Evolutionary conservation across 2,113 vertebrate species (phyloP), one percentile per base, ranked within the genome.

Genomic region (Triplophysa rosa): DNA sequence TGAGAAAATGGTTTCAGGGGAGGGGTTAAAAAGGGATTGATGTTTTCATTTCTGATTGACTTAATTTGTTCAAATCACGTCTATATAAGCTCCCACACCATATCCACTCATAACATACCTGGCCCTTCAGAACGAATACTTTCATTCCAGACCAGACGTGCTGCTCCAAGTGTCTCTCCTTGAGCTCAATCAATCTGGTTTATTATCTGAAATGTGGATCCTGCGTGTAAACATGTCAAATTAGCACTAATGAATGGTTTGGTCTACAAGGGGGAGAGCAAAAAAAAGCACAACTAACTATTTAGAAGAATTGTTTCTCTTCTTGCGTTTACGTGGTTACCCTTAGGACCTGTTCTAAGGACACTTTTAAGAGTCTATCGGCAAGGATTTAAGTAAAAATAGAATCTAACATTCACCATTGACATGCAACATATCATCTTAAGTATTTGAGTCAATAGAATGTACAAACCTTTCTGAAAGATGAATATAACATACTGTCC

Each of bases 221-320:
- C 67, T 52, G 67, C 70, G 33, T 71, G 64, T 85, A 81, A 85
- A 85, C 81, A 85, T 75, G 81, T 85, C 84, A 81, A 83, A 80
- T 85, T 80, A 75, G 78, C 54, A 29, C 63, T 83, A 85, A 83
- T 83, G 63, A 83, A 78, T 83, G 68, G 64, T 67, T 77, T 21
- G 63, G 56, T 58, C 45, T 21, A 33, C 64, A 82, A 16, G 40
- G 29, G 37, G 62, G 54, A 40, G n/a, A 78, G 84, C 78, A 74
- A 68, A 58, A n/a, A 77, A 37, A n/a, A 78, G 72, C 63, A 64
- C 83, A 83, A 24, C 66, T 88, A 87, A 89, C 58, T 87, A 87
- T 90, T 86, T 83, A 83, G 86, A 86, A 87, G 86, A 69, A 2
- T 76, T 80, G 84, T 78, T 65, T 77, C 37, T 56, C 58, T 63